Evolutionary conservation across 2,113 vertebrate species (phyloP).

Genomic region (Rostratula benghalensis): DNA sequence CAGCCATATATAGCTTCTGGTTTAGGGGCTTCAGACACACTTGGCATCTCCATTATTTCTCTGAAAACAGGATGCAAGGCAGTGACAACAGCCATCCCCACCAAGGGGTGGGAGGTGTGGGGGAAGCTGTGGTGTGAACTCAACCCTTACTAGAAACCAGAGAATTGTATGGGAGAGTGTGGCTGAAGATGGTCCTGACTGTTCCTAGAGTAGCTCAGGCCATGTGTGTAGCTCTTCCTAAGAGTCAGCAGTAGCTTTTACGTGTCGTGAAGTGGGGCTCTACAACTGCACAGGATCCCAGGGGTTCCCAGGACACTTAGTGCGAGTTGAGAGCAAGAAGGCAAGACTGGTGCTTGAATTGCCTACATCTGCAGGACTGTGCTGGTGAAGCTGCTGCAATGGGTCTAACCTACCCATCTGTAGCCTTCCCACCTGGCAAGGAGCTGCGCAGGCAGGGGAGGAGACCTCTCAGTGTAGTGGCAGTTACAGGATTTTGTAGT

Average conservation of each 20-base stretch:
- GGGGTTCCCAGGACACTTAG: background rate
- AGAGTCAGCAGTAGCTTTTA: background rate
- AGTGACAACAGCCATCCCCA: background rate
- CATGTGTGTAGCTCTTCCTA: background rate
- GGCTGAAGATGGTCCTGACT: background rate
- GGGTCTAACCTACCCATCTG: background rate
- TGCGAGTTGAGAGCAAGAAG: background rate
- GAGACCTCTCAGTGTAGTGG: background rate
- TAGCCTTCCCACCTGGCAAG: background rate
- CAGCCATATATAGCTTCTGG: background rate
- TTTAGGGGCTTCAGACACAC: background rate
- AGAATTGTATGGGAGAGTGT: background rate
- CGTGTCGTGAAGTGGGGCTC: background rate
- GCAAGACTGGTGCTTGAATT: background rate
- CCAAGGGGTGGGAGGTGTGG: accelerated
- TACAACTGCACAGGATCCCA: background rate
- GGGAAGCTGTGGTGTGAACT: background rate
- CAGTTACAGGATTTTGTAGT: background rate
- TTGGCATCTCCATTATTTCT: background rate
- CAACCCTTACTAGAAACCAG: background rate
- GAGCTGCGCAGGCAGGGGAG: background rate
- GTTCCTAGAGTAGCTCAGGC: background rate
- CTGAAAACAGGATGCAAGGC: background rate
- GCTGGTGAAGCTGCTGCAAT: background rate
- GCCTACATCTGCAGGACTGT: background rate